These are phyloP conservation scores for Todiramphus saurophagus DNA, from an alignment of 2,113 vertebrate species.

Conservation along the genomic window DNA sequence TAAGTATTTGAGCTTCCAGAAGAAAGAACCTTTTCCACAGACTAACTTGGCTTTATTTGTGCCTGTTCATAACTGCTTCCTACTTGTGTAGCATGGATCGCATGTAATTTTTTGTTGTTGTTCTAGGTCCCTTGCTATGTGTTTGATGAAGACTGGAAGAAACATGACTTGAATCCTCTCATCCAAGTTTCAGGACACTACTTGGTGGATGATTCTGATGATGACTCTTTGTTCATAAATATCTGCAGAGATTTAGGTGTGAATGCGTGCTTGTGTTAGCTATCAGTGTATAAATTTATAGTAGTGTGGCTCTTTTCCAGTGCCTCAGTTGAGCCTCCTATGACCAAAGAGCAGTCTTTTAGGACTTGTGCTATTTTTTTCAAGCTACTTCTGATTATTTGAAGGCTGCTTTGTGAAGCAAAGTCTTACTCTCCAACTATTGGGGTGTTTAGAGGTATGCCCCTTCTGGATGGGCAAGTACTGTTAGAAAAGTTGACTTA, in stretches of 20 bases:
- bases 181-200: slow-evolving; percentile 85
- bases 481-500: neutral
- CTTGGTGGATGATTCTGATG: slow-evolving; percentile 90
- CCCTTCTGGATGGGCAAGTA: neutral
- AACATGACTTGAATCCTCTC: slow-evolving; percentile 91
- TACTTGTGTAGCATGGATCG: neutral
- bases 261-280: neutral
- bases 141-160: slow-evolving; percentile 83
- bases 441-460: neutral
- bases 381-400: neutral
- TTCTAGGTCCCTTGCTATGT: slow-evolving; percentile 90
- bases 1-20: neutral
- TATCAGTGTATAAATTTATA: neutral
- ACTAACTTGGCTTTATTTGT: neutral
- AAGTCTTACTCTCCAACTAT: neutral
- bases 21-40: neutral
- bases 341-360: neutral
- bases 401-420: neutral
- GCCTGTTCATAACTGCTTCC: neutral
- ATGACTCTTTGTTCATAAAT: slow-evolving; percentile 87
- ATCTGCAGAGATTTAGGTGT: slow-evolving; percentile 90
- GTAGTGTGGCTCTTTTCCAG: neutral
- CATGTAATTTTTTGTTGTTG: neutral
- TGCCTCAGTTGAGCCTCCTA: neutral
- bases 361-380: neutral